Percentiles rank a stretch among this genome's conserved stretches.
These are phyloP conservation scores for Lycia hirtaria DNA, from an alignment of 2,888 invertebrate genomes.

Conservation along the genomic window DNA sequence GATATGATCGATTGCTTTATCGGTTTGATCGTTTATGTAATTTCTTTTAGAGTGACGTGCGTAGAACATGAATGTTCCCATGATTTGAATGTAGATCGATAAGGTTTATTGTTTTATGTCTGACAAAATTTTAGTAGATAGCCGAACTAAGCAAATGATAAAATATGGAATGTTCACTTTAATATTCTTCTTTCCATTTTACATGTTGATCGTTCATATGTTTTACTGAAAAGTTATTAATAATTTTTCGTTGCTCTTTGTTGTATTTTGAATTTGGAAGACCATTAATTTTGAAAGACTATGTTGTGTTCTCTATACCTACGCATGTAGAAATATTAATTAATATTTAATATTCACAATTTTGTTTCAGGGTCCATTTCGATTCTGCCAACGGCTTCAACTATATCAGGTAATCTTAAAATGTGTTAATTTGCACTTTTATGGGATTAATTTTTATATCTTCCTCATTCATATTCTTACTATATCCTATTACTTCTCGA, in stretches of 20 bases:
- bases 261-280: no score
- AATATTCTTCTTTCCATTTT: no score
- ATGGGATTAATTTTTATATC: constrained; percentile 1
- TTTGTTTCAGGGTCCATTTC: constrained; percentile 50
- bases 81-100: constrained; percentile 3
- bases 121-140: no score
- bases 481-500: background rate
- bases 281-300: no score
- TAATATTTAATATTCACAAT: background rate
- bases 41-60: constrained; percentile 16
- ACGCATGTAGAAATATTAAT: no score
- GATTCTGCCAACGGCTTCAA: constrained; percentile 32
- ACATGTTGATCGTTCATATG: no score
- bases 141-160: no score
- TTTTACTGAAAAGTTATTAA: no score
- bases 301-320: no score
- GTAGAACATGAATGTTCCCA: constrained; percentile 2
- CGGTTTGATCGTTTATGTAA: constrained; percentile 11
- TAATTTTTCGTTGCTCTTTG: no score
- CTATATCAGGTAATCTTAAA: constrained; percentile 45
- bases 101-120: background rate
- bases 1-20: constrained; percentile 16
- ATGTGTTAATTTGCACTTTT: constrained; percentile 5
- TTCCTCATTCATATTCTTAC: constrained; percentile 2
- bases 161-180: no score